These are phyloP conservation scores for Mesorhabditis spiculigera DNA, from an alignment of 2,888 invertebrate genomes.

Conservation along the genomic window DNA sequence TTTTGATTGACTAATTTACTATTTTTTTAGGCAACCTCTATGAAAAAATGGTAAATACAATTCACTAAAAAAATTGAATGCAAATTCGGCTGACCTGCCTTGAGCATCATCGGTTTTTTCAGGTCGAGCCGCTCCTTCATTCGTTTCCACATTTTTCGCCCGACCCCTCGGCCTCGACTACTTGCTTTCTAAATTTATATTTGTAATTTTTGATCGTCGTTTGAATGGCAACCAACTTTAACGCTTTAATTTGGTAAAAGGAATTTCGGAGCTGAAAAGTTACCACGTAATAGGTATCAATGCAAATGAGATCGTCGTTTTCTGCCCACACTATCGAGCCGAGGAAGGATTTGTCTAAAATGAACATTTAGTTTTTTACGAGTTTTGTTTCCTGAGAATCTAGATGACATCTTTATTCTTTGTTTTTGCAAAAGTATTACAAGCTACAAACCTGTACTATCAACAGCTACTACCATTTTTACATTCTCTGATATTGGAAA, in stretches of 20 bases:
- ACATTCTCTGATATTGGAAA: neutral
- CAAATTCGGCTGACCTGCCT: neutral
- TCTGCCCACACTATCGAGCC: neutral
- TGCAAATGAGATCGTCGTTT: neutral
- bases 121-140: neutral
- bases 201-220: too few species aligned
- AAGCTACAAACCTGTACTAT: neutral
- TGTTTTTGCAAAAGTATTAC: neutral
- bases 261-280: neutral
- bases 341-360: neutral
- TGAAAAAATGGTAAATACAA: too few species aligned
- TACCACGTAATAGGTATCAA: neutral
- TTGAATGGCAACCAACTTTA: too few species aligned
- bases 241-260: too few species aligned
- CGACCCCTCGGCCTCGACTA: neutral
- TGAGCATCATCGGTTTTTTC: conserved; percentile 1
- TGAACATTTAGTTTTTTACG: neutral
- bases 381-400: too few species aligned
- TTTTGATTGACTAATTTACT: too few species aligned
- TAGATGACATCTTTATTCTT: neutral
- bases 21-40: too few species aligned
- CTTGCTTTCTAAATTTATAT: too few species aligned
- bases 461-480: conserved; percentile 1
- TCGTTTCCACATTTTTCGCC: conserved; percentile 1
- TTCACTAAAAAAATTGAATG: too few species aligned